Conservation (phyloP, 2,888 invertebrate genomes). For the Drosophila bunnanda region DNA sequence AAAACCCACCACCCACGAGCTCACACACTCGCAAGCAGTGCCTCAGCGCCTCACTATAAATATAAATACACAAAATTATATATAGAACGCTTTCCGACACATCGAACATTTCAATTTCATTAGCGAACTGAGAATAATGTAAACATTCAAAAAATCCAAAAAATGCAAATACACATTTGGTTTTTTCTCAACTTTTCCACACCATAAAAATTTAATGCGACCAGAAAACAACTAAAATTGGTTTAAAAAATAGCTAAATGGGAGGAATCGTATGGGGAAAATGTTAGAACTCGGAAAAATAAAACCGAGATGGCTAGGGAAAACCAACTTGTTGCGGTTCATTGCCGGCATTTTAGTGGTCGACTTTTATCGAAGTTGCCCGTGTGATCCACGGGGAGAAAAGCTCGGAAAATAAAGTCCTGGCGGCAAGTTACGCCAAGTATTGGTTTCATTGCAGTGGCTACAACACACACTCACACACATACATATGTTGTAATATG, state of each 20-base stretch:
- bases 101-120: conserved; percentile 46
- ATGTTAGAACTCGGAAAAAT: neutral
- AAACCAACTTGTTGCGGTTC: conserved; percentile 44
- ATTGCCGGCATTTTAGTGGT: conserved; percentile 29
- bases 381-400: neutral
- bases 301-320: neutral
- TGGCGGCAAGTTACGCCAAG: conserved; percentile 3
- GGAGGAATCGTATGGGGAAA: neutral
- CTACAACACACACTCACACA: neutral
- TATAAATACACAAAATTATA: conserved; percentile 40
- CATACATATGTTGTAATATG: neutral
- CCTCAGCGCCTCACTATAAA: conserved; percentile 28
- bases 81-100: conserved; percentile 31
- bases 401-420: conserved; percentile 1
- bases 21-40: conserved; percentile 9
- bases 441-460: conserved; percentile 16
- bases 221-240: conserved; percentile 27
- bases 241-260: neutral
- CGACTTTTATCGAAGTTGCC: conserved; percentile 38
- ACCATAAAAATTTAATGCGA: conserved; percentile 15
- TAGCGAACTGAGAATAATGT: conserved; percentile 29
- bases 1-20: conserved; percentile 8
- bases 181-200: conserved; percentile 27
- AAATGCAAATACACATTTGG: conserved; percentile 2
- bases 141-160: conserved; percentile 19